Percentiles rank a stretch among this genome's conserved stretches.
Conservation (phyloP, 1,140 invertebrate species). For the Dendroctonus ponderosae region DNA sequence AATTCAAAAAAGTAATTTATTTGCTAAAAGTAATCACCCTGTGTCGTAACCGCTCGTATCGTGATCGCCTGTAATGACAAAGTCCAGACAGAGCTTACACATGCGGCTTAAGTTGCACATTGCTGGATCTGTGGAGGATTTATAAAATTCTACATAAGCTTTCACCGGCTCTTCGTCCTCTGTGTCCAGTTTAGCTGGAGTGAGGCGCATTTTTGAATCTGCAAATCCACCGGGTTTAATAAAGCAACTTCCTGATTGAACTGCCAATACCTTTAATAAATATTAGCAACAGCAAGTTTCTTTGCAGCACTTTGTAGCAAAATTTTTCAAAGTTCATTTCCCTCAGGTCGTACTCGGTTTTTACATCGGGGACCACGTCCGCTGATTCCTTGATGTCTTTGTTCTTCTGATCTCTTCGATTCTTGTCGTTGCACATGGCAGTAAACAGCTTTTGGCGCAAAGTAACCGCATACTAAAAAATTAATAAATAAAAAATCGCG, state of each 20-base stretch:
- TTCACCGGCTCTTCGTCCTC: conserved; percentile 47
- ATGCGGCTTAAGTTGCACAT: conserved; percentile 36
- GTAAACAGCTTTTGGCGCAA: conserved; percentile 44
- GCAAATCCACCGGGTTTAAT: not conserved
- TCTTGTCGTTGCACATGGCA: conserved; percentile 38
- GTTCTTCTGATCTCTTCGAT: conserved; percentile 32
- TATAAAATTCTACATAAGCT: conserved; percentile 47
- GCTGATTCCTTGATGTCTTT: conserved; percentile 34
- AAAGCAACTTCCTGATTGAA: too few relatives aligned
- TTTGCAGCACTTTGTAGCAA: conserved; percentile 40
- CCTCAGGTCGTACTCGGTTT: conserved; percentile 5
- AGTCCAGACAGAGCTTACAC: conserved; percentile 38
- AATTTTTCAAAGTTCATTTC: conserved; percentile 33
- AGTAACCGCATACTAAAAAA: conserved; percentile 20
- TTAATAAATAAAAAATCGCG: not conserved
- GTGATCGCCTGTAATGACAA: conserved; percentile 44
- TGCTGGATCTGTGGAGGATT: conserved; percentile 25
- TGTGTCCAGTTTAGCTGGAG: conserved; percentile 29
- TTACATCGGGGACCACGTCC: conserved; percentile 12
- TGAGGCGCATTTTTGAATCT: conserved; percentile 37
- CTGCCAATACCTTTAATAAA: conserved; percentile 42
- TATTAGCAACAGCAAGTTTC: conserved; percentile 45
- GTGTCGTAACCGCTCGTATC: not conserved
- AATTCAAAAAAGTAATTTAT: not conserved
- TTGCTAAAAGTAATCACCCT: not conserved